Evolutionary conservation across 2,888 invertebrate genomes (phyloP).

Genomic region (Arenicola marina): DNA sequence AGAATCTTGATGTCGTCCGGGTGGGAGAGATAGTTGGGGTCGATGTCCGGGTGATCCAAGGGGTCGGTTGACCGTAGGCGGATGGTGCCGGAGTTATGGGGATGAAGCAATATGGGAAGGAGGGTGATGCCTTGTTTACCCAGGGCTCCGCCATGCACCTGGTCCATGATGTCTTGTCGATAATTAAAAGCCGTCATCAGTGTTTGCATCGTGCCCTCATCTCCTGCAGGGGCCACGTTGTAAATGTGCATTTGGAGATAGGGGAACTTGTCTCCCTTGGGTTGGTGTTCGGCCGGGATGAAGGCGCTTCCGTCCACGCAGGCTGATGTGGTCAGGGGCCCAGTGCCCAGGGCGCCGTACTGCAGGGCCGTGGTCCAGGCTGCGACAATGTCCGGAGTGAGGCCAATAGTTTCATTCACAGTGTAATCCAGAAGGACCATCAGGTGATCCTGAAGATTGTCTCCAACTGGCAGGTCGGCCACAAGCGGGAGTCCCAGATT

Average conservation of each 20-base stretch:
- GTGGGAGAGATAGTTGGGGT: conserved; percentile 82
- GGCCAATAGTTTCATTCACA: conserved; percentile 16
- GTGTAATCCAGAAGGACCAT: conserved; percentile 14
- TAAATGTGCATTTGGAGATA: not conserved
- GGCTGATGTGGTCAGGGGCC: not conserved
- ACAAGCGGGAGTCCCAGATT: conserved; percentile 44
- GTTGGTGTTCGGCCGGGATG: not conserved
- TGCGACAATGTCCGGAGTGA: conserved; percentile 9
- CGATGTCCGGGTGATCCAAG: conserved; percentile 76
- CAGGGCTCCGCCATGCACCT: not conserved
- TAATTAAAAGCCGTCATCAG: not conserved
- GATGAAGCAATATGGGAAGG: conserved; percentile 73
- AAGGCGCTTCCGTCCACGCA: not conserved
- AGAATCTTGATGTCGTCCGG: conserved; percentile 72
- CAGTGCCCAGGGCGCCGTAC: not conserved
- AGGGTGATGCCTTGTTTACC: conserved; percentile 2
- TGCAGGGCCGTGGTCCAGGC: not conserved
- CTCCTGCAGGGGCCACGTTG: not conserved
- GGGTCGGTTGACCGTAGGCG: conserved; percentile 76
- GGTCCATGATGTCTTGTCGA: not conserved
- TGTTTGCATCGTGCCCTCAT: not conserved
- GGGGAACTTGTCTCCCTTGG: not conserved
- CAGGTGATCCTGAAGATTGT: conserved; percentile 52
- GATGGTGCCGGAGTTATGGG: conserved; percentile 78
- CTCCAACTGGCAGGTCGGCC: conserved; percentile 51